Percentiles rank a stretch among this genome's conserved stretches.
phyloP scores from a whole-genome alignment of 1,140 invertebrate genomes.

The Holcopasites calliopsidis region DNA sequence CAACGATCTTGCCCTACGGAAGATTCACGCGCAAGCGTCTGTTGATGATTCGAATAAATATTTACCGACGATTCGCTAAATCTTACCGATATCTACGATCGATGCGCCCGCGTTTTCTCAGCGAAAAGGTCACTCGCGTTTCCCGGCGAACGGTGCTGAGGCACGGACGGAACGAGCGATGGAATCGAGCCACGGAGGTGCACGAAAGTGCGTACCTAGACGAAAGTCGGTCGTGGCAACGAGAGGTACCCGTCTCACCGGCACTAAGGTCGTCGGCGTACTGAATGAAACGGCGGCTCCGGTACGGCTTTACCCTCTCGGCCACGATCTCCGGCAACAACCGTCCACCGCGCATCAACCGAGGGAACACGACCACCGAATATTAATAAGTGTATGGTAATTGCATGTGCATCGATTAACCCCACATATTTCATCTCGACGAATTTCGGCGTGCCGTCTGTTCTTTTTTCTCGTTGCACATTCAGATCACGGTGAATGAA shows the following conservation, averaged over 20 bases:
- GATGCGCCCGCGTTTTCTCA: neutral
- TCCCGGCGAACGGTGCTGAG: neutral
- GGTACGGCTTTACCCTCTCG: constrained; percentile 47
- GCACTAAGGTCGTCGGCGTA: constrained; percentile 66
- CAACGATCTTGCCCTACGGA: too few relatives aligned
- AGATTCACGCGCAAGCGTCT: too few relatives aligned
- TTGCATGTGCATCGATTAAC: constrained; percentile 21
- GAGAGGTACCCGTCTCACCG: constrained; percentile 35
- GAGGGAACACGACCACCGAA: neutral
- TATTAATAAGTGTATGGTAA: neutral
- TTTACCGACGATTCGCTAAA: too few relatives aligned
- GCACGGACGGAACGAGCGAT: too few relatives aligned
- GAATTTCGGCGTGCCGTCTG: too few relatives aligned
- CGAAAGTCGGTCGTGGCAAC: constrained; percentile 18
- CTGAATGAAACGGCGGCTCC: constrained; percentile 62
- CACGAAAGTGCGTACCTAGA: constrained; percentile 17
- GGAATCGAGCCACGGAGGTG: neutral
- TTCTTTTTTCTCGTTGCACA: neutral
- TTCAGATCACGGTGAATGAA: too few relatives aligned
- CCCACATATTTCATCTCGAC: too few relatives aligned
- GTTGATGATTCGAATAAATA: too few relatives aligned
- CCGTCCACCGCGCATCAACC: neutral
- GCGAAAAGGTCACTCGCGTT: neutral
- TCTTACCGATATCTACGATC: too few relatives aligned
- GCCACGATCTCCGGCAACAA: constrained; percentile 12